These are phyloP conservation scores for Clitarchus hookeri DNA, from an alignment of 2,888 invertebrate genomes.

Conservation along the genomic window DNA sequence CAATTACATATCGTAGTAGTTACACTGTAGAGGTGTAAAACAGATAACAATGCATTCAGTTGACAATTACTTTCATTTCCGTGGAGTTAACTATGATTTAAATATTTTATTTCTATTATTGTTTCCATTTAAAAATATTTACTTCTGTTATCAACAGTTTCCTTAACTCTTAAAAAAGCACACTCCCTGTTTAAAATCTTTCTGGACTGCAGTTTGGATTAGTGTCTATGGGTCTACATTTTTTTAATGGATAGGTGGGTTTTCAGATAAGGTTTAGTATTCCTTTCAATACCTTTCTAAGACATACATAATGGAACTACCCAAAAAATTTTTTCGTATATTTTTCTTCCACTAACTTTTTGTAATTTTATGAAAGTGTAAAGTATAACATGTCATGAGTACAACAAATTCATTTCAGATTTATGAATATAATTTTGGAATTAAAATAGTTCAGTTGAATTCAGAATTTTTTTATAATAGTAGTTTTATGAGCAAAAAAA, in stretches of 20 bases:
- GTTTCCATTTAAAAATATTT: constrained; percentile 14
- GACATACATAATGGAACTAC: constrained; percentile 8
- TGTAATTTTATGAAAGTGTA: neutral
- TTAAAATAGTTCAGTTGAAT: neutral
- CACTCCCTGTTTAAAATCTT: constrained; percentile 9
- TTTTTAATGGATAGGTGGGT: neutral
- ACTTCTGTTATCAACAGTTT: constrained; percentile 14
- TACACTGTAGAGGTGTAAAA: neutral
- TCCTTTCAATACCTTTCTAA: neutral
- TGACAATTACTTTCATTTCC: constrained; percentile 1
- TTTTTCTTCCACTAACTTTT: neutral
- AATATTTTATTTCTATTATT: constrained; percentile 14
- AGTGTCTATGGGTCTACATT: neutral
- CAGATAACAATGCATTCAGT: constrained; percentile 7
- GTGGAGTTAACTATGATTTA: constrained; percentile 2
- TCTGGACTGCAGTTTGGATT: constrained; percentile 14
- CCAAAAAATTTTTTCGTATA: neutral
- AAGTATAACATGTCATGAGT: neutral
- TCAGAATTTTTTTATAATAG: neutral
- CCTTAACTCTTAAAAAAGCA: constrained; percentile 14
- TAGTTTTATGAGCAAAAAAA: neutral
- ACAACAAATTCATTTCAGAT: neutral
- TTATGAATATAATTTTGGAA: neutral
- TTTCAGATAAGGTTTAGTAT: neutral
- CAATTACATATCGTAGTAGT: neutral